A percentile compares a stretch with the other conserved stretches of the same genome.
phyloP scores from a whole-genome alignment of 1,140 invertebrate genomes.

The Hetaerina americana region DNA sequence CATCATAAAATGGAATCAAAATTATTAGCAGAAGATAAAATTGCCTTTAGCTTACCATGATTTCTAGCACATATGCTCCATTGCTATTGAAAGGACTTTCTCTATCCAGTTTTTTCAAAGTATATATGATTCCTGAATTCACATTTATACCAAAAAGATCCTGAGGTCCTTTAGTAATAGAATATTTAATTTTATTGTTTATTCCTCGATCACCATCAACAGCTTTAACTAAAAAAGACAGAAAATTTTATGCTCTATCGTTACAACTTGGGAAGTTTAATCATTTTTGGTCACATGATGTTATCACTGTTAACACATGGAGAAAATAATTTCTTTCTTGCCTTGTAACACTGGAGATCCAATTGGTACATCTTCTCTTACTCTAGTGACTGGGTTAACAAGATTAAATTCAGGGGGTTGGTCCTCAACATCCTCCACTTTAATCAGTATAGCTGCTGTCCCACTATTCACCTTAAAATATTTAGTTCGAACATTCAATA shows the following conservation, averaged over 20 bases:
- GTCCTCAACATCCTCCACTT: constrained; percentile 80
- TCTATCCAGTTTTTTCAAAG: constrained; percentile 60
- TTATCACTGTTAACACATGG: neutral
- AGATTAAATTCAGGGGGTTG: constrained; percentile 80
- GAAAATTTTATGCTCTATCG: constrained; percentile 3
- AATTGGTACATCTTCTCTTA: constrained; percentile 69
- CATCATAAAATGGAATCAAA: no score
- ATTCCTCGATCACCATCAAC: constrained; percentile 84
- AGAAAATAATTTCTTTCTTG: constrained; percentile 22
- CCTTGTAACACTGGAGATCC: constrained; percentile 71
- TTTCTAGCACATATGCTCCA: constrained; percentile 76
- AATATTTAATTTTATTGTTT: constrained; percentile 76
- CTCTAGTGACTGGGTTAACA: constrained; percentile 70
- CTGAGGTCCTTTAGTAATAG: constrained; percentile 58
- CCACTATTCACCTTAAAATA: constrained; percentile 54
- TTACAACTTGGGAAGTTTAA: neutral
- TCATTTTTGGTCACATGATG: neutral
- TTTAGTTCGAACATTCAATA: no score
- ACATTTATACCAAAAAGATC: constrained; percentile 61
- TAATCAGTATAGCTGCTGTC: constrained; percentile 73
- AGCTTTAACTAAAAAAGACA: constrained; percentile 51
- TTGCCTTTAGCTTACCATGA: constrained; percentile 47
- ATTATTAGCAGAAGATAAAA: no score
- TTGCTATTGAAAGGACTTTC: constrained; percentile 66
- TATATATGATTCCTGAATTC: constrained; percentile 65